Base-by-base conservation (phyloP, 1,140 invertebrate species). In the Caenorhabditis brenneri region DNA sequence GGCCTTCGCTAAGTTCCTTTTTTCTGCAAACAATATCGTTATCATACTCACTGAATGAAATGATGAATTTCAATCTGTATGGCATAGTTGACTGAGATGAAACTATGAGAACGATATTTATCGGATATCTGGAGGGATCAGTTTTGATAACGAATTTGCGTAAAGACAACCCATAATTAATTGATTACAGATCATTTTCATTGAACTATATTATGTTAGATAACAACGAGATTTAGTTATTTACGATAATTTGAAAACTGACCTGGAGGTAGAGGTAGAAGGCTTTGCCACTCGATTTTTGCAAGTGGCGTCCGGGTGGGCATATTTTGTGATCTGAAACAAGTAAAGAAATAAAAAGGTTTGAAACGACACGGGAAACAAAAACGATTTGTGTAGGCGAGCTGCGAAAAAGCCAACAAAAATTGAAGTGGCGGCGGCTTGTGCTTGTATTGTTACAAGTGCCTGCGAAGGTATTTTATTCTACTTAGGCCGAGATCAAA, bases 321-420 rank as follows among this genome's bases (percentile, higher is more conserved):
- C 65, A 74, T 65, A 19, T 6, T 22, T 7, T 0, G 31, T 65
- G 3, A 42, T 42, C 22, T 42, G n/a, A 31, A 74, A 74, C 2
- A 9, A 36, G 19, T 24, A 42, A 42, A 46, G 36, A n/a, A 24
- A 46, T 42, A 74, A n/a, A 74, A 74, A 22, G n/a, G 5, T 24
- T 10, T 31, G 36, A 74, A 74, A 74, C 27, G n/a, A 24, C n/a
- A 42, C 36, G 65, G 24, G 33, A 10, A 42, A 16, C 42, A 10
- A 39, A 24, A 74, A 46, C 36, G 36, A 74, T 74, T 74, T 74
- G 33, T 74, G 65, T 39, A 74, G 33, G 36, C 65, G 65, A 74
- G 65, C 65, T 74, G 65, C 33, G 58, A 74, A 74, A 42, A 31
- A 42, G 65, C 65, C 36, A 42, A 42, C 65, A 74, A 74, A 74